phyloP scores from a whole-genome alignment of 92 coral and sea anemone genomes.

The Porites lobata region DNA sequence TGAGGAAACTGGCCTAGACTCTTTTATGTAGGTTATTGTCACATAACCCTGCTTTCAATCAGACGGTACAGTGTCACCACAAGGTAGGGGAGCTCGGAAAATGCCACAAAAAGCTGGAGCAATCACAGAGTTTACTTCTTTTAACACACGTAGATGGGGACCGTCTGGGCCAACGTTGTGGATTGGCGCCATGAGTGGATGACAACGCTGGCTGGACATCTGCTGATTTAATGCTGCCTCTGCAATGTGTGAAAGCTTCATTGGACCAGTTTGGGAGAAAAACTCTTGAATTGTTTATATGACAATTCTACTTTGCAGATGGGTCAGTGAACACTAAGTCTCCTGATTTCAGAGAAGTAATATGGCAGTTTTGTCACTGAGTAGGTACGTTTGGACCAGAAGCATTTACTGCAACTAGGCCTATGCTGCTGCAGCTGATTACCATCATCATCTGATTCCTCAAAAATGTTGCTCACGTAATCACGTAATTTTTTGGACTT shows the following conservation, averaged over 20 bases:
- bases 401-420: neutral
- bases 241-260: neutral
- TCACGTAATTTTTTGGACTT: neutral
- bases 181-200: slow-evolving; percentile 40
- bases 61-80: neutral
- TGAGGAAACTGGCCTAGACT: neutral
- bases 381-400: neutral
- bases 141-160: slow-evolving; percentile 1
- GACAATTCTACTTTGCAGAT: neutral
- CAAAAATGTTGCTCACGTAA: neutral
- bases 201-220: neutral
- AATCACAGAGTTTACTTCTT: neutral
- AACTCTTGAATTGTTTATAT: slow-evolving; percentile 11
- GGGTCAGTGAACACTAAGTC: neutral
- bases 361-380: neutral
- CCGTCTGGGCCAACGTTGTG: neutral
- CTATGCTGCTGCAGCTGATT: no score
- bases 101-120: neutral
- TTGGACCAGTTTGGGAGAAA: slow-evolving; percentile 18
- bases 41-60: neutral
- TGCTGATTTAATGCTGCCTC: neutral
- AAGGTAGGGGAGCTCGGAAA: no score
- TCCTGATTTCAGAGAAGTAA: slow-evolving; percentile 4
- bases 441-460: neutral
- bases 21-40: neutral